Evolutionary conservation across 1,140 invertebrate species (phyloP).

Genomic region (Drosophila melanica): DNA sequence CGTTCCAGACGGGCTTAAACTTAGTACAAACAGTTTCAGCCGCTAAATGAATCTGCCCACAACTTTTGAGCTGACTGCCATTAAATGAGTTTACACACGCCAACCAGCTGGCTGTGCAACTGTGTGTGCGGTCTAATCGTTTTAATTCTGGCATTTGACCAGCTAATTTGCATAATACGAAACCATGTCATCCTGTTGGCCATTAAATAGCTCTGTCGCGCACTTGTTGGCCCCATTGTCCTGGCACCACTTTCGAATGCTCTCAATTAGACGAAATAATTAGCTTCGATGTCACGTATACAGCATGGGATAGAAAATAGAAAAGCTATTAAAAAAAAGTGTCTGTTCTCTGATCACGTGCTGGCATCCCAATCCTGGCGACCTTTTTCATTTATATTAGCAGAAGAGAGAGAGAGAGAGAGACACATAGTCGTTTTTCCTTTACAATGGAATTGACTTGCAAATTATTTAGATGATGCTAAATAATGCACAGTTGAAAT

Average conservation of each 20-base stretch:
- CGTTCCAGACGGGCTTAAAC: neutral
- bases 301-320: neutral
- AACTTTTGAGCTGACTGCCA: neutral
- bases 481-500: no score
- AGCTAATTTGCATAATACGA: constrained; percentile 36
- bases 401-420: neutral
- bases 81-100: neutral
- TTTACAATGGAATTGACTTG: constrained; percentile 2
- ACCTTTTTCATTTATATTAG: constrained; percentile 29
- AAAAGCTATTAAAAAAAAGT: constrained; percentile 8
- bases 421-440: neutral
- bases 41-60: neutral
- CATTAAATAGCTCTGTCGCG: constrained; percentile 1
- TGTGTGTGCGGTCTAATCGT: constrained; percentile 22
- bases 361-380: neutral
- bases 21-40: neutral
- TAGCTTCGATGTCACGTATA: constrained; percentile 37
- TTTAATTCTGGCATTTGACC: constrained; percentile 27
- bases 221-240: neutral
- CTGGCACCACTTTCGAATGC: neutral
- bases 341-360: no score
- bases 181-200: neutral
- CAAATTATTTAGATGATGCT: neutral
- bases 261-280: constrained; percentile 22
- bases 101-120: neutral